phyloP scores from a whole-genome alignment of 2,888 invertebrate species.

The Allophyes oxyacanthae region DNA sequence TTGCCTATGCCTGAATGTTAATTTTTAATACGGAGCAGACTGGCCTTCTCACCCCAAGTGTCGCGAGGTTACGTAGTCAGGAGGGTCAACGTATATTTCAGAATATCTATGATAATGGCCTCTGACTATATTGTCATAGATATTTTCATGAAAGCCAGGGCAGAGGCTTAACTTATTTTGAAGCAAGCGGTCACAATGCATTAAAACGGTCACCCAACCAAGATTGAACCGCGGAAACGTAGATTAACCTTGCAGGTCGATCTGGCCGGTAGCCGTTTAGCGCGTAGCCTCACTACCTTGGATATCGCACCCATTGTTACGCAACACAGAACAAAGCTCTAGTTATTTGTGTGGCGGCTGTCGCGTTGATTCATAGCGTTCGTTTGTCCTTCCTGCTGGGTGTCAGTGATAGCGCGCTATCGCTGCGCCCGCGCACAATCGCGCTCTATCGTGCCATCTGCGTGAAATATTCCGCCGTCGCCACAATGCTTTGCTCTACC shows the following conservation, averaged over 20 bases:
- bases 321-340: conserved; percentile 63
- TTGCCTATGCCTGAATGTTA: too few species aligned
- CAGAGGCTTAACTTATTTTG: too few species aligned
- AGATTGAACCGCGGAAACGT: too few species aligned
- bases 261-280: conserved; percentile 15
- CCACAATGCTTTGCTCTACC: conserved; percentile 65
- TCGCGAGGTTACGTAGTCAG: too few species aligned
- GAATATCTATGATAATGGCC: too few species aligned
- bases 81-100: too few species aligned
- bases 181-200: too few species aligned
- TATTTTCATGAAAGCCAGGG: too few species aligned
- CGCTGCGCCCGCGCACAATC: conserved; percentile 74
- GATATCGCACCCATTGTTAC: conserved; percentile 61
- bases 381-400: conserved; percentile 76
- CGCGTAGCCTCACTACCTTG: conserved; percentile 9
- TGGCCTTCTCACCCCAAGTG: too few species aligned
- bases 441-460: conserved; percentile 82
- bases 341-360: conserved; percentile 61
- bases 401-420: conserved; percentile 76
- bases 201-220: too few species aligned
- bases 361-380: conserved; percentile 80
- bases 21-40: too few species aligned
- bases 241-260: not conserved
- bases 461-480: conserved; percentile 83
- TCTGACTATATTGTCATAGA: too few species aligned